Percentiles rank a stretch among this genome's conserved stretches.
These are phyloP conservation scores for Campylomormyrus tamandua DNA, from an alignment of 2,113 vertebrate genomes.

Conservation along the genomic window DNA sequence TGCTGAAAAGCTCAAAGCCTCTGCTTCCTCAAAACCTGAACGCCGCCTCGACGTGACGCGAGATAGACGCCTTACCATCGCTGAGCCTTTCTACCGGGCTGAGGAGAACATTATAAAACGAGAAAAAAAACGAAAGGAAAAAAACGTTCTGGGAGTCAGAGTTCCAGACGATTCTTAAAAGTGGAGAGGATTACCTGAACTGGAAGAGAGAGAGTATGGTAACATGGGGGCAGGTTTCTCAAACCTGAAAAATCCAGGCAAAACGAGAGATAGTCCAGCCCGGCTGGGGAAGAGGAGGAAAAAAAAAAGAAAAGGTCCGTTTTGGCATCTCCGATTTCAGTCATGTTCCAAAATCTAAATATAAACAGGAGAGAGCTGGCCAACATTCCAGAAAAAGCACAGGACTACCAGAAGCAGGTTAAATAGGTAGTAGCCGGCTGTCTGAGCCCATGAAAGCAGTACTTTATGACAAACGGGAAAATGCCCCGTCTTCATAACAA, in stretches of 20 bases:
- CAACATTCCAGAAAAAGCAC: constrained; percentile 13
- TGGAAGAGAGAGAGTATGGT: background rate
- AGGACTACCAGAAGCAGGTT: background rate
- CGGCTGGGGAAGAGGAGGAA: background rate
- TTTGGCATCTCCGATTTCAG: constrained; percentile 1
- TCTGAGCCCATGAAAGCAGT: background rate
- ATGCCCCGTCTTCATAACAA: background rate
- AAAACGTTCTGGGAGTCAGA: background rate
- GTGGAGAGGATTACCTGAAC: background rate
- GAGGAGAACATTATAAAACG: background rate
- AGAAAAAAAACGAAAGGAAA: background rate
- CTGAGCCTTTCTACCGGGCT: background rate
- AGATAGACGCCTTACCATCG: too few species aligned
- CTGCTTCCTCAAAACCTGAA: background rate
- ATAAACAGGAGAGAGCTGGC: constrained; percentile 1
- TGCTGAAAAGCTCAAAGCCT: background rate
- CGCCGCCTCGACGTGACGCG: background rate
- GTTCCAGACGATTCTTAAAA: background rate
- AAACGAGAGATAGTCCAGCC: background rate
- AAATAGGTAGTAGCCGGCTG: background rate
- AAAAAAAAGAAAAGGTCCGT: background rate
- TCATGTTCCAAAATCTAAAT: constrained; percentile 8
- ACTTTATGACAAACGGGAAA: background rate
- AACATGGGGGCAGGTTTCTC: background rate
- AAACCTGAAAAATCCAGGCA: background rate